Conservation (phyloP, 2,797 vertebrate genomes). For the Spondyliosoma cantharus region DNA sequence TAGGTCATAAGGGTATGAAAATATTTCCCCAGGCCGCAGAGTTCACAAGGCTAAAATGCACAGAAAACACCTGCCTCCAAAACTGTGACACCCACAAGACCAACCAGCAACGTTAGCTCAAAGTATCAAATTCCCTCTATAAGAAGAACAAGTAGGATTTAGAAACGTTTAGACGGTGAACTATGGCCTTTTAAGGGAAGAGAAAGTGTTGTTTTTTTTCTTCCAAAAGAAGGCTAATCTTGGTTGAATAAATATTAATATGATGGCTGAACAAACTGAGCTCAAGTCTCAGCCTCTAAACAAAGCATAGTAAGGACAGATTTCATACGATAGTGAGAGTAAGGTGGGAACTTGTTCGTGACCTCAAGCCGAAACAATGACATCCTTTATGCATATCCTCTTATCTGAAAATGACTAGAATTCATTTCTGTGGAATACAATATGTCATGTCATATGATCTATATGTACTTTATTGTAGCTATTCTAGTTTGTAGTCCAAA, state of each 20-base stretch:
- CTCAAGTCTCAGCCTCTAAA: slow-evolving; percentile 68
- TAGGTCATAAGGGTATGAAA: slow-evolving; percentile 79
- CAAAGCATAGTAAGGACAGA: slow-evolving; percentile 71
- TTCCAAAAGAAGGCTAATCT: slow-evolving; percentile 69
- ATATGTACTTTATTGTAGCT: slow-evolving; percentile 90
- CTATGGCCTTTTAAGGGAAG: slow-evolving; percentile 70
- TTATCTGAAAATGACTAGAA: slow-evolving; percentile 87
- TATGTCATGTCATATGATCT: slow-evolving; percentile 90
- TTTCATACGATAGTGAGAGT: slow-evolving; percentile 67
- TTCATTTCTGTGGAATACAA: slow-evolving; percentile 88
- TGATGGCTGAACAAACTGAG: slow-evolving; percentile 62
- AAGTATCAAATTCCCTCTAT: slow-evolving; percentile 77
- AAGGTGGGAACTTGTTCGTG: slow-evolving; percentile 81
- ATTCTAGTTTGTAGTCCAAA: slow-evolving; percentile 91
- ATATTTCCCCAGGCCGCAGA: slow-evolving; percentile 76
- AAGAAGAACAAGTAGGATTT: slow-evolving; percentile 72
- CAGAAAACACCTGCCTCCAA: slow-evolving; percentile 83
- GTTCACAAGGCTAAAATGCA: slow-evolving; percentile 81
- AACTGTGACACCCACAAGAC: slow-evolving; percentile 83
- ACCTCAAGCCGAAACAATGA: slow-evolving; percentile 86
- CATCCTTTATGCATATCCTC: slow-evolving; percentile 86
- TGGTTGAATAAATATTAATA: slow-evolving; percentile 69
- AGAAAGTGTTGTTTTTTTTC: slow-evolving; percentile 56
- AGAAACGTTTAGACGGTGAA: slow-evolving; percentile 61
- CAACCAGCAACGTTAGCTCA: slow-evolving; percentile 82